Evolutionary conservation across 37 sponge, comb jelly and placozoan genomes (phyloP).

Genomic region (Axinella damicornis): DNA sequence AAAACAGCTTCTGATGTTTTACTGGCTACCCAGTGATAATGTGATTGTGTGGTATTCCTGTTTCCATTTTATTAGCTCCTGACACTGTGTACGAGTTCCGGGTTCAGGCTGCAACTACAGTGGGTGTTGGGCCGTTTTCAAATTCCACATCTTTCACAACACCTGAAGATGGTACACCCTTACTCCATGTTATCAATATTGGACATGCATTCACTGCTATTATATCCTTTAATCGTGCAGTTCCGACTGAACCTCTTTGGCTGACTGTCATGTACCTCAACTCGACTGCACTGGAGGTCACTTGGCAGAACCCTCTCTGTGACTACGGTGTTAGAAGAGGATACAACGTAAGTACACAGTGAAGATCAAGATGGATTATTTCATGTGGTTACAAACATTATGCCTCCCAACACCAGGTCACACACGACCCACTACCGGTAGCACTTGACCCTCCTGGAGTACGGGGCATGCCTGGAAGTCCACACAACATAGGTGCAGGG

Average conservation of each 20-base stretch:
- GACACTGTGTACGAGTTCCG: constrained; percentile 37
- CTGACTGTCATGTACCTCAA: constrained; percentile 10
- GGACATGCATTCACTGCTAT: background rate
- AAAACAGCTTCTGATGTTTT: too few species aligned
- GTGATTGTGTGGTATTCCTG: too few species aligned
- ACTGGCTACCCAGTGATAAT: too few species aligned
- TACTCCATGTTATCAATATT: background rate
- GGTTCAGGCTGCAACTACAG: constrained; percentile 26
- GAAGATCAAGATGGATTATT: too few species aligned
- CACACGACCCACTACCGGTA: background rate
- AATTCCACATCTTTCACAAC: constrained; percentile 19
- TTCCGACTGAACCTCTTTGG: constrained; percentile 8
- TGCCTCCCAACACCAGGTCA: too few species aligned
- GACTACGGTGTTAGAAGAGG: constrained; percentile 35
- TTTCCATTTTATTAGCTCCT: constrained; percentile 21
- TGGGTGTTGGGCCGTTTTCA: constrained; percentile 39
- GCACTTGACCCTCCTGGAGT: background rate
- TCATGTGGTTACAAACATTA: too few species aligned
- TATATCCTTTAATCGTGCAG: background rate
- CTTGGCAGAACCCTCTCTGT: constrained; percentile 49
- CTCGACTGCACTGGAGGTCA: constrained; percentile 27
- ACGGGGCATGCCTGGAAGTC: background rate
- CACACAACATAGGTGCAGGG: background rate
- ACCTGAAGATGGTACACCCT: constrained; percentile 18
- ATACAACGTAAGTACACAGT: constrained; percentile 18